phyloP scores from a whole-genome alignment of 2,113 vertebrate species.

The Macroglossus sobrinus region DNA sequence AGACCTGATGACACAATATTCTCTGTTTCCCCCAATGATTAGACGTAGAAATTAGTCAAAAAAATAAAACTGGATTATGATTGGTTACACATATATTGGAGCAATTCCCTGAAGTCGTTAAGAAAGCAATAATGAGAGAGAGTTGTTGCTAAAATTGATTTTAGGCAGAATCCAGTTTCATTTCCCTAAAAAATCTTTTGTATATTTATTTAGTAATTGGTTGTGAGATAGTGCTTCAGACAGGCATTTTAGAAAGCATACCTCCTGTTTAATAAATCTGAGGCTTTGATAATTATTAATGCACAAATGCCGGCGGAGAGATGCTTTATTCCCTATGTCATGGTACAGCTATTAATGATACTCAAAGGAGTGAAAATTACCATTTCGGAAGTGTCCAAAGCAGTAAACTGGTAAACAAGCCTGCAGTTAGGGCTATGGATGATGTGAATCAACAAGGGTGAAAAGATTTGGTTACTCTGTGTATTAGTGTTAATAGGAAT shows the following conservation, averaged over 20 bases:
- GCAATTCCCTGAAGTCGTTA: constrained; percentile 67
- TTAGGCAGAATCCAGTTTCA: constrained; percentile 56
- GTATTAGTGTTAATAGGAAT: constrained; percentile 99
- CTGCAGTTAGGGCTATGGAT: constrained; percentile 96
- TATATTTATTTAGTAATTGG: constrained; percentile 74
- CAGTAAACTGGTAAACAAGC: constrained; percentile 98
- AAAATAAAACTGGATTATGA: constrained; percentile 57
- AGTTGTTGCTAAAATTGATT: constrained; percentile 74
- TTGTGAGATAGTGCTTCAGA: constrained; percentile 76
- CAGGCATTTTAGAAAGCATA: constrained; percentile 69
- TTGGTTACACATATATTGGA: constrained; percentile 58
- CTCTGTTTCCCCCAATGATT: constrained; percentile 66
- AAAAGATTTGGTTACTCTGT: constrained; percentile 99
- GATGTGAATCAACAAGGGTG: constrained; percentile 99
- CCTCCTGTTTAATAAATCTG: constrained; percentile 73
- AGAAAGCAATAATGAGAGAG: constrained; percentile 66
- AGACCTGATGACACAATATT: constrained; percentile 64
- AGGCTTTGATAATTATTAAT: constrained; percentile 82
- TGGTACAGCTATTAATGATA: constrained; percentile 92
- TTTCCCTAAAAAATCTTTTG: constrained; percentile 63
- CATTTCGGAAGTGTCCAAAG: constrained; percentile 93
- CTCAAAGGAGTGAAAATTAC: constrained; percentile 93
- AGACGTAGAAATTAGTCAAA: constrained; percentile 53
- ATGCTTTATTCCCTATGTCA: constrained; percentile 89
- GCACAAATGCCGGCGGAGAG: constrained; percentile 82